phyloP scores from a whole-genome alignment of 2,888 invertebrate genomes.

The Cecidostiba fungosa region DNA sequence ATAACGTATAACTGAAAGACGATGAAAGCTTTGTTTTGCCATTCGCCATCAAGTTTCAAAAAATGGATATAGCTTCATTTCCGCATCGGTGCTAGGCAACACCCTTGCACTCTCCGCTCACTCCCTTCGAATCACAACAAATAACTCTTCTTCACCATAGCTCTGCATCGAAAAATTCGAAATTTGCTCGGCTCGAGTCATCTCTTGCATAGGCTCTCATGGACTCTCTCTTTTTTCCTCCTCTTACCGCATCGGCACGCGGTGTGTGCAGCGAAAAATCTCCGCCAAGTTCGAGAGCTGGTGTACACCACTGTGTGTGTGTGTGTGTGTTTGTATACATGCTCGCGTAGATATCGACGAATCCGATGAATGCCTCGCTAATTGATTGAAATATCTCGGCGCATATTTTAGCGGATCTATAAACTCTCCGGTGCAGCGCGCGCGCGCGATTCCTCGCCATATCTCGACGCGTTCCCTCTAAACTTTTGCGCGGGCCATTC shows the following conservation, averaged over 20 bases:
- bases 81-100: neutral
- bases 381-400: constrained; percentile 64
- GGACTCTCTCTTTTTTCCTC: neutral
- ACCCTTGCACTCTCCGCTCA: neutral
- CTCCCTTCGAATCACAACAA: neutral
- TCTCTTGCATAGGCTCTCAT: neutral
- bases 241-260: neutral
- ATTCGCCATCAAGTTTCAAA: too few relatives aligned
- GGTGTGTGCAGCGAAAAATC: constrained; percentile 3
- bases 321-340: neutral
- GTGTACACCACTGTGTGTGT: neutral
- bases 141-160: neutral
- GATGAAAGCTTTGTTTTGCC: too few relatives aligned
- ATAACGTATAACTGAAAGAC: too few relatives aligned
- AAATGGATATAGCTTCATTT: neutral
- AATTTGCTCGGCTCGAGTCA: constrained; percentile 21
- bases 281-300: neutral
- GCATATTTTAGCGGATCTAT: constrained; percentile 52
- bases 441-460: constrained; percentile 24
- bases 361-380: constrained; percentile 59
- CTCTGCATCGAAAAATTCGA: constrained; percentile 36
- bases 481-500: constrained; percentile 40
- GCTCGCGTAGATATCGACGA: neutral
- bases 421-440: neutral
- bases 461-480: neutral